phyloP scores from a whole-genome alignment of 2,888 invertebrate genomes.

The Coelogynopora nodosa region DNA sequence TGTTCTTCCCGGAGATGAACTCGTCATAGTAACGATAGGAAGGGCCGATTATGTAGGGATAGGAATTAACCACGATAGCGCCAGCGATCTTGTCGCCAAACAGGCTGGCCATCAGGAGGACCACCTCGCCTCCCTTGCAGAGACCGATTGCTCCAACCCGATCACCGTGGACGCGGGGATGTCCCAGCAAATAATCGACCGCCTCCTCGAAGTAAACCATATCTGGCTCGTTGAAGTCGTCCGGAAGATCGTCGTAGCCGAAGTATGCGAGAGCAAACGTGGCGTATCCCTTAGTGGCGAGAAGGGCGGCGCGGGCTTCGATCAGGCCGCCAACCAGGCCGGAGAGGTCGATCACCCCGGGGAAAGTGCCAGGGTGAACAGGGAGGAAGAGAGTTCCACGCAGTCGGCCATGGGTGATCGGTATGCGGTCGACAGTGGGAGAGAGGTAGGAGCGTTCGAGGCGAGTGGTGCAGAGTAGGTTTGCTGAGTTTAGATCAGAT shows the following conservation, averaged over 20 bases:
- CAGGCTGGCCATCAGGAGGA: not conserved
- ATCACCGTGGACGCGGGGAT: not conserved
- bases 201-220: constrained; percentile 50
- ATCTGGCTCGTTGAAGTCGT: constrained; percentile 41
- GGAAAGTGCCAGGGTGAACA: constrained; percentile 50
- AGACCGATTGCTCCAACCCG: constrained; percentile 24
- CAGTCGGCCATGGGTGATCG: constrained; percentile 50
- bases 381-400: constrained; percentile 52
- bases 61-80: not conserved
- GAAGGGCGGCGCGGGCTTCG: constrained; percentile 53
- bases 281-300: constrained; percentile 54
- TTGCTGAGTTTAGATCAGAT: not conserved
- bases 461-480: not conserved
- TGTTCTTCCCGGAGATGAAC: not conserved
- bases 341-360: constrained; percentile 56
- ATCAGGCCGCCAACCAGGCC: constrained; percentile 54
- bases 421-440: constrained; percentile 49
- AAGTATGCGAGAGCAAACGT: constrained; percentile 53
- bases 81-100: constrained; percentile 18
- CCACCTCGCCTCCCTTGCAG: constrained; percentile 16
- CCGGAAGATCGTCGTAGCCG: constrained; percentile 50
- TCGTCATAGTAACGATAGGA: not conserved
- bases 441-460: constrained; percentile 50
- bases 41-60: not conserved
- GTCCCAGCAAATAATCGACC: not conserved